Base-by-base conservation (phyloP, 1,140 invertebrate species). In the Oreohelix idahoensis region DNA sequence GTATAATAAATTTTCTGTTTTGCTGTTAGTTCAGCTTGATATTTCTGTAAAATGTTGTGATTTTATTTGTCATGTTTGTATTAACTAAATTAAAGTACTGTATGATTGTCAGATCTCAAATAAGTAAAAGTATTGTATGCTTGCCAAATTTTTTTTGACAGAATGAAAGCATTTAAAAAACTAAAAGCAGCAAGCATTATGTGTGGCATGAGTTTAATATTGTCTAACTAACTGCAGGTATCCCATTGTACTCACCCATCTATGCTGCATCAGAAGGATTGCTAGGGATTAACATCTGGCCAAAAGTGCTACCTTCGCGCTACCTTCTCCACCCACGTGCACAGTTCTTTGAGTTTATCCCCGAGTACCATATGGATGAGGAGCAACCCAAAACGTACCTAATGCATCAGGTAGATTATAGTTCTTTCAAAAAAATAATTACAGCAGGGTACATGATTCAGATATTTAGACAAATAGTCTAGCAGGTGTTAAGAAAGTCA, bases 291-390 rank as follows among this genome's bases (percentile, higher is more conserved):
- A 92, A 92, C 74, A 88, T 91, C 45, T 91, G 89, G 89, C 91
- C 91, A 8, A 51, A 76, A 15, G 76, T 86, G 1, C 71, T 84
- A 26, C 88, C 88, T 0, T 88, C 88, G 73, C 84, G 79, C 8
- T 92, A 92, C 74, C 76, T 92, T 35, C 85, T 92, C 26, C 81
- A 89, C 23, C 90, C 89, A 2, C 58, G 77, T 0, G 85, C 89
- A 29, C 90, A 91, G 88, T 91, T 92, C 84, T 92, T 87, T 87
- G 91, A 92, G 83, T 91, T 92, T 76, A 92, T 92, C 77, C 91
- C 90, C n/a, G 83, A 91, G 20, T 83, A 87, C 23, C 79, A 86
- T 36, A 84, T 79, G 78, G 88, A 89, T 74, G 84, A 89, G 42
- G 86, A 89, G 15, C 88, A 92, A 73, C 91, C 91, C 20, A 29